Evolutionary conservation across 2,888 invertebrate genomes (phyloP), one percentile per base, ranked within the genome.

Genomic region (Furcula furcula): DNA sequence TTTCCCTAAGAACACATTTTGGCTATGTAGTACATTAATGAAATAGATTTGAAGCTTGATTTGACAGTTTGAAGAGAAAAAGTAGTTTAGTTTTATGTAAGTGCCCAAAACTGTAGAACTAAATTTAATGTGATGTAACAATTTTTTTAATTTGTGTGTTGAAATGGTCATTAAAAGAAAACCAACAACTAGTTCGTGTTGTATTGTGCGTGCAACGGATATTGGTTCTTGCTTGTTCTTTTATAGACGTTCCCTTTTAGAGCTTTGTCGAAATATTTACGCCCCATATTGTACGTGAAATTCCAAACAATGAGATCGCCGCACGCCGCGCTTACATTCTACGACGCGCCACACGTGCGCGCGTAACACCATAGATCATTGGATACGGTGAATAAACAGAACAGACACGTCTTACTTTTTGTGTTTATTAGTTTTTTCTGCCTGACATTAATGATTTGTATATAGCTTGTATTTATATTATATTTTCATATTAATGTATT

Each of bases 191-290:
- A 31, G 32, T 29, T 40, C 22, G 37, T 20, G 27, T 41, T 28
- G 28, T 18, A 42, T 34, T 28, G 23, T 54, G 51, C 55, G 53
- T 55, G 31, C 41, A 66, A 60, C 67, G 69, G 66, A 76, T 74
- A 66, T 71, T 60, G 65, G 65, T 66, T 72, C 68, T 73, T 67
- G 66, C 62, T 69, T 70, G 70, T 75, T 76, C 67, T 67, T 76
- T 73, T 75, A 73, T 71, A 68, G 56, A 65, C 66, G 73, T 71
- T 77, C 78, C 80, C 78, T 82, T 80, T 77, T 77, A 72, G 68
- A 73, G 75, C 72, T 72, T 83, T 80, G 86, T 86, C 77, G 84
- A 84, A 85, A 86, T 85, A 83, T 88, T 86, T 83, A 87, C 78
- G 80, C 75, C 73, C 78, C 71, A 81, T 76, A 86, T 84, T 83